Percentiles rank a stretch among this genome's conserved stretches.
These are phyloP conservation scores for Diorhabda sublineata DNA, from an alignment of 1,140 invertebrate genomes.

Conservation along the genomic window DNA sequence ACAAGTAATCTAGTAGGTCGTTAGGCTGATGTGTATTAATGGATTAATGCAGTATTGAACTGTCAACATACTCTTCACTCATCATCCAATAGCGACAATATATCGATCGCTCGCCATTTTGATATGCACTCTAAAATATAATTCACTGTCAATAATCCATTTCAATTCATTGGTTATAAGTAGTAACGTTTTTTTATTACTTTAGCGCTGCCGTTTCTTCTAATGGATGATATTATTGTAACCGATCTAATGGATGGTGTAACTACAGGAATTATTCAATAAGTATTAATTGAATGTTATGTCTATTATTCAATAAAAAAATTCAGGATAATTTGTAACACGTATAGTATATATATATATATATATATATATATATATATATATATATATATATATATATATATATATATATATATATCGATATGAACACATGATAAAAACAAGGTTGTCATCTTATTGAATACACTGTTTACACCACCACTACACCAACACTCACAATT, in stretches of 20 bases:
- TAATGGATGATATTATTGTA: too few relatives aligned
- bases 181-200: conserved; percentile 9
- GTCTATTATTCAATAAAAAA: too few relatives aligned
- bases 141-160: conserved; percentile 28
- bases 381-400: conserved; percentile 3
- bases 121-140: conserved; percentile 31
- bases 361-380: conserved; percentile 9
- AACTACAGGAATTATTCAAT: too few relatives aligned
- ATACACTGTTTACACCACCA: too few relatives aligned
- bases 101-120: conserved; percentile 35
- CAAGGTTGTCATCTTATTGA: too few relatives aligned
- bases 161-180: conserved; percentile 13
- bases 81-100: conserved; percentile 34
- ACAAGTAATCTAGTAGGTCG: conserved; percentile 38
- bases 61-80: conserved; percentile 39
- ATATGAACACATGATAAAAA: too few relatives aligned
- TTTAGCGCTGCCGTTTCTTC: too few relatives aligned
- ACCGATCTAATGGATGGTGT: too few relatives aligned
- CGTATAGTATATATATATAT: background rate
- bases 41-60: conserved; percentile 46
- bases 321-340: background rate
- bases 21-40: conserved; percentile 44
- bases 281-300: too few relatives aligned
- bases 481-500: too few relatives aligned
- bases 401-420: background rate